Percentiles rank a stretch among this genome's conserved stretches.
phyloP scores from a whole-genome alignment of 2,113 vertebrate species.

The Lathamus discolor region DNA sequence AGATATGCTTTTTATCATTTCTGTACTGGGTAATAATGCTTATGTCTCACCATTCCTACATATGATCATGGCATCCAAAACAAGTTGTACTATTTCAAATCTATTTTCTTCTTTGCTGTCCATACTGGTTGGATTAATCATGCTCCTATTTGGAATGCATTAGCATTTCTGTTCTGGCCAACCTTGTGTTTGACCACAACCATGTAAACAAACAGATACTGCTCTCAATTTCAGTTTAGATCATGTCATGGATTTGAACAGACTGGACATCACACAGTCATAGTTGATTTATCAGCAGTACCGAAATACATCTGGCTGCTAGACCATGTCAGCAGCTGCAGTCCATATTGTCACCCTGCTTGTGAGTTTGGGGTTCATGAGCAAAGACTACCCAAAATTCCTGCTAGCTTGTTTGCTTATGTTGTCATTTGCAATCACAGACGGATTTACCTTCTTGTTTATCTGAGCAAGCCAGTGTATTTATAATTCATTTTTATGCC shows the following conservation, averaged over 20 bases:
- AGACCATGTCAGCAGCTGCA: background rate
- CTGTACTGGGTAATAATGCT: background rate
- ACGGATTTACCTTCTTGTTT: background rate
- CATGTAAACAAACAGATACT: background rate
- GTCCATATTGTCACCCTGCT: background rate
- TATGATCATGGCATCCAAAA: background rate
- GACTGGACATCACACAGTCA: background rate
- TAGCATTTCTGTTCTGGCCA: background rate
- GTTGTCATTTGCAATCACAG: background rate
- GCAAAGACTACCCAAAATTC: background rate
- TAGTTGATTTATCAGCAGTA: background rate
- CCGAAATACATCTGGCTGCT: background rate
- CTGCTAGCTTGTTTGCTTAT: background rate
- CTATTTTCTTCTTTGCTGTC: background rate
- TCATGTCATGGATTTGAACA: background rate
- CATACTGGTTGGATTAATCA: background rate
- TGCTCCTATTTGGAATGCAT: background rate
- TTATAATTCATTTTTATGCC: background rate
- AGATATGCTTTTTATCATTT: background rate
- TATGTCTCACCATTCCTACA: background rate
- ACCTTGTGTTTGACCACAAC: background rate
- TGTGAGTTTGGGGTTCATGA: background rate
- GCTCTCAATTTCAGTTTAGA: background rate
- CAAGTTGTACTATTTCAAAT: background rate
- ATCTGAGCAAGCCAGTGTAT: background rate